phyloP scores from a whole-genome alignment of 2,113 vertebrate species.

The Pelodiscus sinensis region DNA sequence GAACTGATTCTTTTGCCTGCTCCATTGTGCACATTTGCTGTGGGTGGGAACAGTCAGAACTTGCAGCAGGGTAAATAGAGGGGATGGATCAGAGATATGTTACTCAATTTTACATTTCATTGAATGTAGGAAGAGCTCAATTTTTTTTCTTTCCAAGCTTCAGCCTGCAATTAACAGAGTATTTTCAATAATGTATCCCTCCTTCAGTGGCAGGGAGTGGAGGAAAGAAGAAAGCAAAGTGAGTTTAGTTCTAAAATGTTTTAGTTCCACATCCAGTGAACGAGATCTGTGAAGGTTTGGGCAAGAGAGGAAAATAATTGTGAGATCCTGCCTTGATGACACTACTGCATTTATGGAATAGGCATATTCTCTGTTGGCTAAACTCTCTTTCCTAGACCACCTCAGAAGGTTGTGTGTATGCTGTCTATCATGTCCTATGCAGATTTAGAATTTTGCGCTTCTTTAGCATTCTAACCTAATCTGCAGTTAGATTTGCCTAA shows the following conservation, averaged over 20 bases:
- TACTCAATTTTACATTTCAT: conserved; percentile 17
- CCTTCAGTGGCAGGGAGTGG: not conserved
- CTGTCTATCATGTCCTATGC: not conserved
- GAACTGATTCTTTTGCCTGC: not conserved
- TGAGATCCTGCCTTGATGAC: not conserved
- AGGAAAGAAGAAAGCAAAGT: not conserved
- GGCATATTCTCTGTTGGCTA: not conserved
- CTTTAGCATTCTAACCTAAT: not conserved
- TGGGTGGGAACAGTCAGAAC: not conserved
- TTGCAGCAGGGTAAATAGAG: not conserved
- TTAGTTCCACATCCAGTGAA: not conserved
- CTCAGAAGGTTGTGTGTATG: not conserved
- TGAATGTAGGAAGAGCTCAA: not conserved
- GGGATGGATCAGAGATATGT: not conserved
- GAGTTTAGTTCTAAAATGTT: not conserved
- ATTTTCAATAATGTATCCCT: conserved; percentile 21
- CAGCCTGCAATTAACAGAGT: not conserved
- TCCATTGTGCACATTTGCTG: rapidly evolving
- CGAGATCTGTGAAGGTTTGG: not conserved
- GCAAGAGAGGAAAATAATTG: not conserved
- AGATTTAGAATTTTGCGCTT: not conserved
- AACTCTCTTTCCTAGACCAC: not conserved
- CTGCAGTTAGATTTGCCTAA: not conserved
- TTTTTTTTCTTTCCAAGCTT: not conserved
- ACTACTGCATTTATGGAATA: too few species aligned